Evolutionary conservation across 2,113 vertebrate genomes (phyloP).

Genomic region (Tapirus terrestris): DNA sequence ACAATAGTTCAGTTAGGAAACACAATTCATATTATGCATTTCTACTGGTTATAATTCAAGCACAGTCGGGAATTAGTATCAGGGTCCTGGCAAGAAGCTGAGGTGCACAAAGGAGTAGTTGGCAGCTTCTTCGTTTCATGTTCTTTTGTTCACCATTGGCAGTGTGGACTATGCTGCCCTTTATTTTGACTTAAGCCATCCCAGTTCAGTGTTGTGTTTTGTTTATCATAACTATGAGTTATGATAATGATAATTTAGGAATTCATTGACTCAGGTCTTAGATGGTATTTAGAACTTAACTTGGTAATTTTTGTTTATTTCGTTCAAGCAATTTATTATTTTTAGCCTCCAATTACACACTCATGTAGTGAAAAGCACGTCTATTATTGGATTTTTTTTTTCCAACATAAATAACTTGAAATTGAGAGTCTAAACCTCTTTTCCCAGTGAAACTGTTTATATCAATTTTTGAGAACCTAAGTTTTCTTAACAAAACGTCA

Average conservation of each 20-base stretch:
- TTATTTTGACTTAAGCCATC: not conserved
- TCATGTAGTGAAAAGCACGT: conserved; percentile 5
- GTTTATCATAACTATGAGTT: not conserved
- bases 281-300: not conserved
- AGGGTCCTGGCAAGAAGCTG: not conserved
- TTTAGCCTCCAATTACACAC: conserved; percentile 14
- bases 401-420: conserved; percentile 41
- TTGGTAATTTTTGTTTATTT: conserved; percentile 55
- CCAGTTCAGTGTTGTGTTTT: not conserved
- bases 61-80: not conserved
- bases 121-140: not conserved
- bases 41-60: not conserved
- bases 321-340: conserved; percentile 41
- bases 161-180: accelerated
- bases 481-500: conserved; percentile 38
- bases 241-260: conserved; percentile 9
- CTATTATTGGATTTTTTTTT: not conserved
- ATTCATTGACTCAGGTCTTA: not conserved
- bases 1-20: not conserved
- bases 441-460: conserved; percentile 36
- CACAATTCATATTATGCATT: not conserved
- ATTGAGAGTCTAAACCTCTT: conserved; percentile 27
- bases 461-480: not conserved
- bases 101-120: not conserved
- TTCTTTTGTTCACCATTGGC: not conserved